Evolutionary conservation across 2,888 invertebrate genomes (phyloP), one percentile per base, ranked within the genome.

Genomic region (Agrotis ipsilon): DNA sequence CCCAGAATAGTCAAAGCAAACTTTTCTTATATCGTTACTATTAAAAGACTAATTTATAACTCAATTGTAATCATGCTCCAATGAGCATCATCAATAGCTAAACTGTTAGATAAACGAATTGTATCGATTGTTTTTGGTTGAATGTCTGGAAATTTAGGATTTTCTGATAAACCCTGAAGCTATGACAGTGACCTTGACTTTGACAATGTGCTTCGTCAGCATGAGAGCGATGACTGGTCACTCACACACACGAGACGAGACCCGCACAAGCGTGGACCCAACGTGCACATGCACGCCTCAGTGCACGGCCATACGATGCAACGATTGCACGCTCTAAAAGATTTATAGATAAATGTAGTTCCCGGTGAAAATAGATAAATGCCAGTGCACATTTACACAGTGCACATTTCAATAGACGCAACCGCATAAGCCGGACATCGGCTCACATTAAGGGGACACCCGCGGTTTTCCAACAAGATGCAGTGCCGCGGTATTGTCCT

Each of bases 321-420:
- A 93, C 95, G 92, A 96, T 96, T 95, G 96, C 96, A 96, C 96
- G 96, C 96, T 96, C 96, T 96, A 94, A 96, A 96, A 96, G 95
- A 94, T 96, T 96, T 95, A 96, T 96, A 96, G 96, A 96, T 96
- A 96, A 96, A 93, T 93, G 95, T 92, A 94, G 96, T 96, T 96
- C 96, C 96, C 96, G 96, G 96, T 94, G 96, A 96, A 96, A 96
- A 96, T 96, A 94, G 95, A 96, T 96, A 96, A 96, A 96, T 96
- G 94, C 91, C 93, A 92, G 93, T 94, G 95, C 92, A 90, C 94
- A 93, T 93, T 92, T 92, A 88, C 92, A 93, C 92, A 93, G 93
- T 93, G 90, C 93, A 94, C 96, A 96, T 96, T 96, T 94, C 96
- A 92, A 93, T 93, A 94, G 92, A 91, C 91, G 94, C 94, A 89